These are phyloP conservation scores for Crocodylus rhombifer DNA, from an alignment of 2,797 vertebrate genomes.

Conservation along the genomic window DNA sequence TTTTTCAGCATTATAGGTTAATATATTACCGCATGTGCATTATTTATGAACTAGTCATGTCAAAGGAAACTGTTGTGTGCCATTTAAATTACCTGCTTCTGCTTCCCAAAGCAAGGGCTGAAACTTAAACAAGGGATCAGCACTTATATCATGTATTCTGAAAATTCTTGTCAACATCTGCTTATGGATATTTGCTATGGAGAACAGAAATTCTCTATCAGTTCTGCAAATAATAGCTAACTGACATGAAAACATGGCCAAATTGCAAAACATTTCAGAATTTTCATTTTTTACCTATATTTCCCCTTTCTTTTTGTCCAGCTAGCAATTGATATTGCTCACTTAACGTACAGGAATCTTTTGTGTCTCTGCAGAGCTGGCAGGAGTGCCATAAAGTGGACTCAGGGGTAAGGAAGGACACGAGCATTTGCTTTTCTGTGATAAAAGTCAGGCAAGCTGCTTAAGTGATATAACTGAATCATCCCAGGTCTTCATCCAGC, in stretches of 20 bases:
- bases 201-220: not conserved
- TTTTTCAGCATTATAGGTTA: fast-evolving
- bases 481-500: not conserved
- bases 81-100: not conserved
- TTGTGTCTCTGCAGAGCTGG: not conserved
- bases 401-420: not conserved
- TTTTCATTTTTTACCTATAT: not conserved
- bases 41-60: not conserved
- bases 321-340: not conserved
- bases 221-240: not conserved
- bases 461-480: not conserved
- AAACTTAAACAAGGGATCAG: not conserved
- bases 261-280: not conserved
- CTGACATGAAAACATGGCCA: not conserved
- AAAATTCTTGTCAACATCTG: not conserved
- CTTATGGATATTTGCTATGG: not conserved
- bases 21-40: not conserved
- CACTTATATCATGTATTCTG: not conserved
- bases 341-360: not conserved
- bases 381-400: not conserved
- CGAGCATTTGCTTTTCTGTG: not conserved
- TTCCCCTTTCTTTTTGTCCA: not conserved
- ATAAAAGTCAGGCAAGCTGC: not conserved
- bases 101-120: not conserved
- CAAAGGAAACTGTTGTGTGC: not conserved